Percentiles rank a stretch among this genome's conserved stretches.
Conservation (phyloP, 2,797 vertebrate genomes). For the Notolepis coatsorum region DNA sequence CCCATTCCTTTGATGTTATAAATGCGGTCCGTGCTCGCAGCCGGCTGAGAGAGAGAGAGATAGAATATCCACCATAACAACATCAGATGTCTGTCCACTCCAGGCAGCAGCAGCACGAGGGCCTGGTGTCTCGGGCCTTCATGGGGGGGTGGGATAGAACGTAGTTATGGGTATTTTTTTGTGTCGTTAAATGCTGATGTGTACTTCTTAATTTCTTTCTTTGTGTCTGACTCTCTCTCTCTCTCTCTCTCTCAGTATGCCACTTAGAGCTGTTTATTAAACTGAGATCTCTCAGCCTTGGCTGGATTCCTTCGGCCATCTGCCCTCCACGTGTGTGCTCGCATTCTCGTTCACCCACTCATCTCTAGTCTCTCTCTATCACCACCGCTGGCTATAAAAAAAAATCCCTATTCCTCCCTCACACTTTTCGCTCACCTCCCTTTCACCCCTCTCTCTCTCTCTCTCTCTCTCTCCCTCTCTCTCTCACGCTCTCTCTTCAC, state of each 20-base stretch:
- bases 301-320: constrained; percentile 15
- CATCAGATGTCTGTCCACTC: constrained; percentile 4
- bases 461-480: constrained; percentile 2
- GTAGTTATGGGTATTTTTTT: constrained; percentile 15
- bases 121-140: constrained; percentile 9
- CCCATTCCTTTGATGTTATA: constrained; percentile 19
- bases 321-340: constrained; percentile 22
- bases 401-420: too few relatives aligned
- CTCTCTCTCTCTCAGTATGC: constrained; percentile 12
- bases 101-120: background rate
- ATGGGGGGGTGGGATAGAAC: background rate
- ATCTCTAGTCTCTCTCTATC: background rate
- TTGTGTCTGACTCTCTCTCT: constrained; percentile 1
- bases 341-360: constrained; percentile 12
- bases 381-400: too few relatives aligned
- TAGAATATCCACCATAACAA: constrained; percentile 1
- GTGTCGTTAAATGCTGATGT: constrained; percentile 8
- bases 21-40: constrained; percentile 23
- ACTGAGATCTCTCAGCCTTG: constrained; percentile 41
- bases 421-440: too few relatives aligned
- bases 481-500: background rate
- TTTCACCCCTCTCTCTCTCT: constrained; percentile 21
- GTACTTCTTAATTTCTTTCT: background rate
- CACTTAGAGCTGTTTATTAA: constrained; percentile 50
- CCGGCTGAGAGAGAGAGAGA: constrained; percentile 6